Evolutionary conservation across 1,140 invertebrate species (phyloP), one percentile per base, ranked within the genome.

Genomic region (Bombus vancouverensis): DNA sequence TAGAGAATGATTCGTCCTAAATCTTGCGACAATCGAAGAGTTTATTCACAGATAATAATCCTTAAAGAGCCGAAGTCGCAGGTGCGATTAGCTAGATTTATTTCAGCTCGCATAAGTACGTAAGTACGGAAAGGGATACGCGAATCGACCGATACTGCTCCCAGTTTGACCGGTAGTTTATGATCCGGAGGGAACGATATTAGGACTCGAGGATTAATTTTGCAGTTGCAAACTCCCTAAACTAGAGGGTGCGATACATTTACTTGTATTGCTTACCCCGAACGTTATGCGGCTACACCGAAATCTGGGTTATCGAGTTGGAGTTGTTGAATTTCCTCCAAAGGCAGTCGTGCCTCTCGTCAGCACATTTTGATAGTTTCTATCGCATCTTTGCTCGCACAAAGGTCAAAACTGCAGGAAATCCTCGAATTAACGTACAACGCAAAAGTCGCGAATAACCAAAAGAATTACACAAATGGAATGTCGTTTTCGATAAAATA

Each of bases 301-400:
- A 77, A 78, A 83, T 83, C 81, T 83, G 47, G 81, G 81, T 83
- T 83, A 83, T 83, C 81, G 62, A 68, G 75, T 78, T 70, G 44
- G 42, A 70, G 81, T 78, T 57, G 34, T 25, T 70, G 81, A 83
- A 70, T 83, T 78, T 70, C 81, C 81, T 83, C 10, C 32, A 34
- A 83, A 83, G 44, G 62, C 65, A 68, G 65, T 70, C 81, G 74
- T 53, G 65, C 10, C 53, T 57, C 62, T 13, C 34, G 74, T 83
- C 81, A 70, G 81, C 81, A 78, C 37, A 78, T 83, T 83, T 68
- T 57, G 22, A 75, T 78, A 83, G 65, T 83, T 83, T 70, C 81
- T 18, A 8, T 44, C 22, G 77, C 53, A 81, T 79, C 66, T 72
- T 72, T 79, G n/a, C 34, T n/a, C 13, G 32, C 25, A 13, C 3